Evolutionary conservation across 2,797 vertebrate genomes (phyloP).

Genomic region (Clamator glandarius): DNA sequence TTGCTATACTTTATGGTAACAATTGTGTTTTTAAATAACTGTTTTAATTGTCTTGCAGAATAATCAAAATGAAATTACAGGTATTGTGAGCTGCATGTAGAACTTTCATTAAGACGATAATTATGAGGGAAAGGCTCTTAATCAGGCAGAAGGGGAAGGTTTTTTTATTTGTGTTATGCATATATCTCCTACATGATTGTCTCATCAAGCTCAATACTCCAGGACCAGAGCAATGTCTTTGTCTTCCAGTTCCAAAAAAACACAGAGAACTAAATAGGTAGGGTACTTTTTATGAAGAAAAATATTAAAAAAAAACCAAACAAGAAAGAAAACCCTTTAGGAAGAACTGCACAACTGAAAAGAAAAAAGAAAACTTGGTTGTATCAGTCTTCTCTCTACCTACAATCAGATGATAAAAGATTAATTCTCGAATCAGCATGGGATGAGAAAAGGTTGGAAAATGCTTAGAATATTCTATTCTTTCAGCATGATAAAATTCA

Average conservation of each 20-base stretch:
- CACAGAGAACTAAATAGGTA: not conserved
- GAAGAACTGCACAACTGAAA: not conserved
- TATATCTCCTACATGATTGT: not conserved
- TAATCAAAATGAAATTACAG: conserved; percentile 64
- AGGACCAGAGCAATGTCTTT: not conserved
- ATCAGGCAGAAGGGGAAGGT: not conserved
- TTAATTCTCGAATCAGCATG: not conserved
- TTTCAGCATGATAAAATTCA: not conserved
- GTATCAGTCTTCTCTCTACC: not conserved
- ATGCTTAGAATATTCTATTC: not conserved
- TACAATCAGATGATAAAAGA: not conserved
- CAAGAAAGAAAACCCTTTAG: not conserved
- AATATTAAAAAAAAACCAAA: not conserved
- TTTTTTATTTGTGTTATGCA: not conserved
- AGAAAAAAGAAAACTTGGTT: too few relatives aligned
- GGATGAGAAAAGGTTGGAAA: not conserved
- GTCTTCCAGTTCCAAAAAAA: not conserved
- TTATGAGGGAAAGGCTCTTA: not conserved
- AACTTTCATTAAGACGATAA: not conserved
- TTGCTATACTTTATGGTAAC: conserved; percentile 30
- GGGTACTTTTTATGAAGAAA: not conserved
- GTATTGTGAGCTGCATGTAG: not conserved
- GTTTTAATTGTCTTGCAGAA: conserved; percentile 54
- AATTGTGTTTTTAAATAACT: conserved; percentile 52
- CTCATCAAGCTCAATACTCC: not conserved